A percentile compares a stretch with the other conserved stretches of the same genome.
These are phyloP conservation scores for Ardeotis arabs DNA, from an alignment of 2,113 vertebrate species.

Conservation along the genomic window DNA sequence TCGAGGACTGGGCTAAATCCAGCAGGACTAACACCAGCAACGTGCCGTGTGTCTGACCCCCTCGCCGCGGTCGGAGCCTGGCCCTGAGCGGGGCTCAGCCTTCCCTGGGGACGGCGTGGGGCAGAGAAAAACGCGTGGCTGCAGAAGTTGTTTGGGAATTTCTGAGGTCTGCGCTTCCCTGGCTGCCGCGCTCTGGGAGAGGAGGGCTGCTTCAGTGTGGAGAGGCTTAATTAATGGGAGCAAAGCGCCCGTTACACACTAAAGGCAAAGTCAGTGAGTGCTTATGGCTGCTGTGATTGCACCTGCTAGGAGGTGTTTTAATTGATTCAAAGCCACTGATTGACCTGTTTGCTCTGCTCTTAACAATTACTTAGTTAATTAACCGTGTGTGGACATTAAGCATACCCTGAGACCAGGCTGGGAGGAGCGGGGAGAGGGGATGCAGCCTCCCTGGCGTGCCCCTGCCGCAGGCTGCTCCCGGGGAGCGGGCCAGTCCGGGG, in stretches of 20 bases:
- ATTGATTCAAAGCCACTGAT: background rate
- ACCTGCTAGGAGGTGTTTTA: background rate
- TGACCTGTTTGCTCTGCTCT: background rate
- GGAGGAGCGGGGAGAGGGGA: background rate
- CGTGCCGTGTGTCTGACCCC: rapidly evolving
- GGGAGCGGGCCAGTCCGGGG: background rate
- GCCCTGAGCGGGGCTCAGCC: too few relatives aligned
- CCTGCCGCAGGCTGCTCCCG: background rate
- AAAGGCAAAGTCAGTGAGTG: background rate
- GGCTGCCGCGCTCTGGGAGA: background rate
- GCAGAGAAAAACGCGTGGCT: background rate
- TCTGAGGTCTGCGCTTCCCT: background rate
- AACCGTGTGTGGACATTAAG: rapidly evolving
- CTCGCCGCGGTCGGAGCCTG: too few relatives aligned
- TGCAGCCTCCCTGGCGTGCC: background rate
- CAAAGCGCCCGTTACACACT: rapidly evolving
- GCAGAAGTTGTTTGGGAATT: background rate
- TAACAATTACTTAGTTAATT: background rate
- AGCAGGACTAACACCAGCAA: background rate
- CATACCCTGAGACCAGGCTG: background rate
- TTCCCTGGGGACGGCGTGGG: too few relatives aligned
- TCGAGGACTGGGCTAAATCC: background rate
- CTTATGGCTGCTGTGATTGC: background rate
- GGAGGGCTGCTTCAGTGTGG: background rate
- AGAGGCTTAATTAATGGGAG: background rate